A percentile compares a stretch with the other conserved stretches of the same genome.
These are phyloP conservation scores for Vidua macroura DNA, from an alignment of 2,113 vertebrate species.

Conservation along the genomic window DNA sequence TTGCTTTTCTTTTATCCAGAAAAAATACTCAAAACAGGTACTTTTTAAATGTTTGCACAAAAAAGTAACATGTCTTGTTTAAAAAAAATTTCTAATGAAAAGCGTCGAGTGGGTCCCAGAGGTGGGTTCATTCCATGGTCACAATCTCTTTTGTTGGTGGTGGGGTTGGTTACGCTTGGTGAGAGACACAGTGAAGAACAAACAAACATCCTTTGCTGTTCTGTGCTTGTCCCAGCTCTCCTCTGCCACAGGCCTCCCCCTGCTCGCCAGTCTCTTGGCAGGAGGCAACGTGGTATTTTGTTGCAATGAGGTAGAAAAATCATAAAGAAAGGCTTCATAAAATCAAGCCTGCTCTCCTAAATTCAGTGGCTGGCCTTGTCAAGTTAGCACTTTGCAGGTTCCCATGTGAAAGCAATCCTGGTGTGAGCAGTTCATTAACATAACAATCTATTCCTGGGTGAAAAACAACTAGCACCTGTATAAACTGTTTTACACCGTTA, in stretches of 20 bases:
- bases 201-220: neutral
- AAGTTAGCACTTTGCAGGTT: neutral
- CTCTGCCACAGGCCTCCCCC: neutral
- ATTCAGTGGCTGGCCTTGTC: neutral
- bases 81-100: neutral
- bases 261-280: neutral
- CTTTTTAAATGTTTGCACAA: neutral
- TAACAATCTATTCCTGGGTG: neutral
- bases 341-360: neutral
- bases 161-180: neutral
- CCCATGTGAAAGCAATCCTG: neutral
- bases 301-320: neutral
- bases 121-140: slow-evolving; percentile 2
- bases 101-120: neutral
- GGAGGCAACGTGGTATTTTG: neutral
- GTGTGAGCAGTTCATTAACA: neutral
- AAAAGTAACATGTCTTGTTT: neutral
- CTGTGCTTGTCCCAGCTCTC: neutral
- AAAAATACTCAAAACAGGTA: slow-evolving; percentile 2
- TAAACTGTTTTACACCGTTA: neutral
- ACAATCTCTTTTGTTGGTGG: neutral
- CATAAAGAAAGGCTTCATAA: neutral
- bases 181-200: neutral
- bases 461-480: neutral
- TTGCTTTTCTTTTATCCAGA: neutral